phyloP scores from a whole-genome alignment of 2,113 vertebrate genomes.

The Gnathonemus longibarbis region DNA sequence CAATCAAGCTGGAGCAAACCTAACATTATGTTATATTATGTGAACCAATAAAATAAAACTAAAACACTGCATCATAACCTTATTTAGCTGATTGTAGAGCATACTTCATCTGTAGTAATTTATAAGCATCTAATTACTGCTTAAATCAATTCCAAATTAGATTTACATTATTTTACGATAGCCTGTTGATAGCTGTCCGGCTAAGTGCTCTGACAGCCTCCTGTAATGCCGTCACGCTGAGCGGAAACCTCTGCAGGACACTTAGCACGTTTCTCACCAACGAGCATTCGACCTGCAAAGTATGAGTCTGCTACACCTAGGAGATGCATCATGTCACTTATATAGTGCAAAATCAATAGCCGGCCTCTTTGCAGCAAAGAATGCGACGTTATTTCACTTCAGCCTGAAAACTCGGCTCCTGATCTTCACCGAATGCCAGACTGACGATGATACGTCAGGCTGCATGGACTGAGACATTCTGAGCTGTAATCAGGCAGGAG shows the following conservation, averaged over 20 bases:
- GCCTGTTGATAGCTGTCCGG: not conserved
- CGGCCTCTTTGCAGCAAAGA: not conserved
- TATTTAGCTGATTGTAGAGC: not conserved
- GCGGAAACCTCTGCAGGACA: not conserved
- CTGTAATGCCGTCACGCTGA: not conserved
- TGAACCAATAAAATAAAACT: not conserved
- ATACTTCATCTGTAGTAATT: not conserved
- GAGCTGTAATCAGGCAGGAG: not conserved
- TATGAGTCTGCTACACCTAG: not conserved
- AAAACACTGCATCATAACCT: not conserved
- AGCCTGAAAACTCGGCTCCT: not conserved
- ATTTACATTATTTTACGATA: not conserved
- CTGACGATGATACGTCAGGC: not conserved
- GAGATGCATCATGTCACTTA: not conserved
- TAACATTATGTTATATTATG: not conserved
- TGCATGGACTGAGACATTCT: not conserved
- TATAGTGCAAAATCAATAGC: not conserved
- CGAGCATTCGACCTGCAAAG: not conserved
- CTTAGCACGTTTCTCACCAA: not conserved
- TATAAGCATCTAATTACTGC: not conserved
- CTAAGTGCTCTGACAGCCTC: not conserved
- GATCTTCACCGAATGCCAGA: not conserved
- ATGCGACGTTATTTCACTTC: not conserved
- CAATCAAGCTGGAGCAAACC: not conserved
- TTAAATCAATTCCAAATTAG: not conserved